Percentiles rank a stretch among this genome's conserved stretches.
Evolutionary conservation across 2,888 invertebrate genomes (phyloP).

Genomic region (Dynastes tityus): DNA sequence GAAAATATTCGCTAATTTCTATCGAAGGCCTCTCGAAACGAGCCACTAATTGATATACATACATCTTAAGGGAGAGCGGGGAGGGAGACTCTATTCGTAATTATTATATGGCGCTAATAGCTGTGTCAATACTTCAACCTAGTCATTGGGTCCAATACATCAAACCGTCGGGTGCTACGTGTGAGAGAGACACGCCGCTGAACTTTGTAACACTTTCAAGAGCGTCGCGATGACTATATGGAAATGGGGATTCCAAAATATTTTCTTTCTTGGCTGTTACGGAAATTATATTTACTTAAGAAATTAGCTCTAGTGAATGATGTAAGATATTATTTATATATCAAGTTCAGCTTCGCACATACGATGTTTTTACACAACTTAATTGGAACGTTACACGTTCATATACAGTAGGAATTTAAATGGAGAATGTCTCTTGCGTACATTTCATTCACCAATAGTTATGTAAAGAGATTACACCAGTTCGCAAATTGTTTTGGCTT

Average conservation of each 20-base stretch:
- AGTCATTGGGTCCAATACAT: slow-evolving; percentile 39
- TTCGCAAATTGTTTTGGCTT: too few relatives aligned
- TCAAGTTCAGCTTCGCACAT: background rate
- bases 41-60: slow-evolving; percentile 24
- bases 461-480: too few relatives aligned
- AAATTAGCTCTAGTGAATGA: background rate
- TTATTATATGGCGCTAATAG: slow-evolving; percentile 35
- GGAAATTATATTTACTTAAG: slow-evolving; percentile 26
- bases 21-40: slow-evolving; percentile 31
- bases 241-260: slow-evolving; percentile 44
- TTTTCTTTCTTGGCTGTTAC: slow-evolving; percentile 24
- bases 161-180: background rate
- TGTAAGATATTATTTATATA: slow-evolving; percentile 19
- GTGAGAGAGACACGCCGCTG: background rate
- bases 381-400: slow-evolving; percentile 9
- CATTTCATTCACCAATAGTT: too few relatives aligned
- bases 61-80: slow-evolving; percentile 20
- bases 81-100: slow-evolving; percentile 10
- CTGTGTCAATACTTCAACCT: slow-evolving; percentile 14
- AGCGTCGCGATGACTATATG: slow-evolving; percentile 17
- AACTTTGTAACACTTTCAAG: slow-evolving; percentile 21
- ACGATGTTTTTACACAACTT: slow-evolving; percentile 8
- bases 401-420: background rate
- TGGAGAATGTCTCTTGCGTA: too few relatives aligned
- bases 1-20: slow-evolving; percentile 25